Percentiles rank a stretch among this genome's conserved stretches.
These are phyloP conservation scores for Liparis tanakae DNA, from an alignment of 2,797 vertebrate genomes.

Conservation along the genomic window DNA sequence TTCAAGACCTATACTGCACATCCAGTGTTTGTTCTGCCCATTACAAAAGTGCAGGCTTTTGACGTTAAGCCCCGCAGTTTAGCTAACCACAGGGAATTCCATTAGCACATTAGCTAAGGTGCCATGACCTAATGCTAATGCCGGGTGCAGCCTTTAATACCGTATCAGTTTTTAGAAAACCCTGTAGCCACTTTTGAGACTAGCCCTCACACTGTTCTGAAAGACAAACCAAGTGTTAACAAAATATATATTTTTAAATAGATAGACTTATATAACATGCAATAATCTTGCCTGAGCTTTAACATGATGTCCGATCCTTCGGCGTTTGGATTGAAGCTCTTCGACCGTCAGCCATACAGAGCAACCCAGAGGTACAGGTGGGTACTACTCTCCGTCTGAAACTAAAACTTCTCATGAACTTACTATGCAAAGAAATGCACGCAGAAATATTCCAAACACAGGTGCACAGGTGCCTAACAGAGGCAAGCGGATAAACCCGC, in stretches of 20 bases:
- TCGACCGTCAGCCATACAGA: not conserved
- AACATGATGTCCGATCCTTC: constrained; percentile 9
- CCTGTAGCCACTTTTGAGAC: constrained; percentile 28
- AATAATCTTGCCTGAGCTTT: constrained; percentile 3
- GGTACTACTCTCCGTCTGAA: constrained; percentile 26
- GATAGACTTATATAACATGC: not conserved
- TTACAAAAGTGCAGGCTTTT: constrained; percentile 58
- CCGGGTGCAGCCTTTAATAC: constrained; percentile 44
- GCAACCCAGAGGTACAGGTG: constrained; percentile 23
- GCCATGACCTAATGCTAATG: constrained; percentile 73
- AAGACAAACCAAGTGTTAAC: constrained; percentile 12
- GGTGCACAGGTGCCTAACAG: not conserved
- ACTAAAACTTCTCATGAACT: constrained; percentile 37
- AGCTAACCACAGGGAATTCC: constrained; percentile 63
- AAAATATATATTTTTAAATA: not conserved
- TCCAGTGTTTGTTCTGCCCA: constrained; percentile 46
- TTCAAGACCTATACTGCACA: constrained; percentile 46
- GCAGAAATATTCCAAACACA: constrained; percentile 25
- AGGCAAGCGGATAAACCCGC: constrained; percentile 18
- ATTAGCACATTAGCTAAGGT: constrained; percentile 75
- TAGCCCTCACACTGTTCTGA: constrained; percentile 11
- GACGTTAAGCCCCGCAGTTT: constrained; percentile 64
- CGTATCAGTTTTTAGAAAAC: constrained; percentile 27
- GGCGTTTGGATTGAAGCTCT: constrained; percentile 35
- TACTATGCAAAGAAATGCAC: constrained; percentile 35